Evolutionary conservation across 2,888 invertebrate genomes (phyloP).

Genomic region (Conus canariensis): DNA sequence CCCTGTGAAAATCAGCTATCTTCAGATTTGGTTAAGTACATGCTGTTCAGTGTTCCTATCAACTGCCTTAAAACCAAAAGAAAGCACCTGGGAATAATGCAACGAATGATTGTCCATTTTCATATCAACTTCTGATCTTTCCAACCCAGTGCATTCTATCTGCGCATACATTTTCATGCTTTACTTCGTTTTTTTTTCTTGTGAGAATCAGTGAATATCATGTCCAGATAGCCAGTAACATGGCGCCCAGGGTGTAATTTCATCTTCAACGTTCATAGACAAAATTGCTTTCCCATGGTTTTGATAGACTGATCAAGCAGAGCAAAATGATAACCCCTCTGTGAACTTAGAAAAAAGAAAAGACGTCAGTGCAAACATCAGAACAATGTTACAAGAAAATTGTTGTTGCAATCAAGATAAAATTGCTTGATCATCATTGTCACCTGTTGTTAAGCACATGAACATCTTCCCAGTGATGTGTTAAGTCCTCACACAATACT

Average conservation of each 20-base stretch:
- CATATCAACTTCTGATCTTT: slow-evolving; percentile 33
- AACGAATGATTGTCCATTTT: slow-evolving; percentile 25
- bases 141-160: slow-evolving; percentile 28
- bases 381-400: not conserved
- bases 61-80: slow-evolving; percentile 25
- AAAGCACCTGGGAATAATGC: slow-evolving; percentile 27
- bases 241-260: not conserved
- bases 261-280: not conserved
- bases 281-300: not conserved
- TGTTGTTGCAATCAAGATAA: not conserved
- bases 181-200: not conserved
- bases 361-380: no score
- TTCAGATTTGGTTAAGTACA: slow-evolving; percentile 22
- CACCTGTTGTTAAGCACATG: not conserved
- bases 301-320: not conserved
- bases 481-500: no score
- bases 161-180: not conserved
- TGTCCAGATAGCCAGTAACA: not conserved
- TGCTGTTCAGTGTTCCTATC: slow-evolving; percentile 3
- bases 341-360: no score
- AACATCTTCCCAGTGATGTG: not conserved
- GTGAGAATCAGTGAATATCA: not conserved
- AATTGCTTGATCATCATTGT: slow-evolving; percentile 17
- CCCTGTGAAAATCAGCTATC: slow-evolving; percentile 6
- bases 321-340: not conserved